phyloP scores from a whole-genome alignment of 2,888 invertebrate genomes.

The Coenonympha glycerion region DNA sequence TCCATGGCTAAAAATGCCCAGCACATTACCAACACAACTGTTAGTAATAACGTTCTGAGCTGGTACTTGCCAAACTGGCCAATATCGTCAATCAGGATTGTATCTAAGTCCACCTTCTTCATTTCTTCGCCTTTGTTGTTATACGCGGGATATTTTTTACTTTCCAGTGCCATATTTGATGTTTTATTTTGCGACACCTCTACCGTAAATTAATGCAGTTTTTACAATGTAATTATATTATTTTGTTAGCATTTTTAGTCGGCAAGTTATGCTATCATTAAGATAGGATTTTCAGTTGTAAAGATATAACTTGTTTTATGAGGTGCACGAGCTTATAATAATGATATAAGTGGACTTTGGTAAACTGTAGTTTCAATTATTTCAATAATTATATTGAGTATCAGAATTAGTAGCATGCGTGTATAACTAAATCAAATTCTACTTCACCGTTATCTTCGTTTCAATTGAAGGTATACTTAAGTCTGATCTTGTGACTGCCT shows the following conservation, averaged over 20 bases:
- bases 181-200: too few species aligned
- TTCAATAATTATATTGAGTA: too few species aligned
- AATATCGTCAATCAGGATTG: constrained; percentile 37
- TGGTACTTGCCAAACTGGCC: constrained; percentile 43
- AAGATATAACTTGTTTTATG: background rate
- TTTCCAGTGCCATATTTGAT: background rate
- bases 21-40: background rate
- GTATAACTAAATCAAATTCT: too few species aligned
- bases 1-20: background rate
- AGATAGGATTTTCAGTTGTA: background rate
- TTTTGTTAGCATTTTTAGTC: background rate
- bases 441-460: too few species aligned
- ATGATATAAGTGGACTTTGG: background rate
- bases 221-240: background rate
- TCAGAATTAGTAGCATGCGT: too few species aligned
- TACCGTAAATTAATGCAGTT: too few species aligned
- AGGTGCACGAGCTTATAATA: background rate
- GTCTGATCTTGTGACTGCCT: too few species aligned
- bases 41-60: constrained; percentile 29
- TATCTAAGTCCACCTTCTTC: constrained; percentile 36
- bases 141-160: background rate
- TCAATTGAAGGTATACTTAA: too few species aligned
- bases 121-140: background rate
- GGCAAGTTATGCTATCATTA: background rate
- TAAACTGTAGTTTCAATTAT: background rate